Evolutionary conservation across 2,113 vertebrate genomes (phyloP), one percentile per base, ranked within the genome.

Genomic region (Alaudala cheleensis): DNA sequence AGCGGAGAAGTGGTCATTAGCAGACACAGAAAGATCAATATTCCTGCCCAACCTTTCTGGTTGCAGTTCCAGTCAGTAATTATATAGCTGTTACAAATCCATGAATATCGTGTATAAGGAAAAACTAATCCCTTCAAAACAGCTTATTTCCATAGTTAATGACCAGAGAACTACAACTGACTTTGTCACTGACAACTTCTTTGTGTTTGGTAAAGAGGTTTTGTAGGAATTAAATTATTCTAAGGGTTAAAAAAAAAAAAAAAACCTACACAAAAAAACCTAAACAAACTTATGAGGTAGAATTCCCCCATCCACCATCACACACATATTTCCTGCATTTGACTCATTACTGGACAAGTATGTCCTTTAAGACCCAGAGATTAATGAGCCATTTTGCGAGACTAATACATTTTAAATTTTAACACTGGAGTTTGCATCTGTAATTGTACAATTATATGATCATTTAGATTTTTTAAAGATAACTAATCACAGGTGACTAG

Each of bases 301-400:
- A 65, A 89, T 37, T 86, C 67, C 42, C 91, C 65, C 22, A 80
- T 79, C 49, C 73, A 70, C 92, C 65, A 69, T 56, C 85, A 58
- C 53, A 53, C 49, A 66, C 89, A 62, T 67, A 95, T 96, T 97
- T 97, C 89, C 96, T 94, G 92, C 92, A 53, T 87, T 92, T 69
- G 82, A 94, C 93, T 98, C 96, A 96, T 98, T 98, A 98, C 73
- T 6, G 96, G 92, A 90, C 96, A 95, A 96, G 94, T 82, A 37
- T 97, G 97, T 98, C 97, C 97, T 98, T 98, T 98, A 97, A 98
- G 97, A 97, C 95, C 91, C 45, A 54, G 93, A 94, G 95, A 98
- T 97, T 98, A 98, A 98, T 97, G 97, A 97, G 93, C 97, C 95
- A 72, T 98, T 98, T 98, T 98, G 98, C 37, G 70, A 98, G 94